These are phyloP conservation scores for Bubo bubo DNA, from an alignment of 2,113 vertebrate species.

Conservation along the genomic window DNA sequence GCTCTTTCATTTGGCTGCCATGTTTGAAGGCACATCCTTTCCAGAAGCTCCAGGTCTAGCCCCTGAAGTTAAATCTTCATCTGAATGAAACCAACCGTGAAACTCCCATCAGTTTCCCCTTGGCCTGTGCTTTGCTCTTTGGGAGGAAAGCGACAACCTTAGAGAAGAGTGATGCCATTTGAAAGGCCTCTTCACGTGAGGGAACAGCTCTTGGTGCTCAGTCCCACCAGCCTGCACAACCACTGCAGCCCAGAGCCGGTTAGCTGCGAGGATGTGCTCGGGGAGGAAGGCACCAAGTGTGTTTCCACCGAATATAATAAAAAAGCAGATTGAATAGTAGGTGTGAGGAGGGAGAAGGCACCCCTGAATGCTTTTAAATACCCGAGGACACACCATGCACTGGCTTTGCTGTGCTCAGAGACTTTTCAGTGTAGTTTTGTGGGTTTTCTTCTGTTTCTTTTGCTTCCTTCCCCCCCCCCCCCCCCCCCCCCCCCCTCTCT, in stretches of 20 bases:
- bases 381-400: accelerated
- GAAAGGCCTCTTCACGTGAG: not conserved
- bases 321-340: not conserved
- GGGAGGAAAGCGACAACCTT: not conserved
- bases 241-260: not conserved
- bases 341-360: not conserved
- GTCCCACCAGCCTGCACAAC: not conserved
- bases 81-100: not conserved
- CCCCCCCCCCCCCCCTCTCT: no score
- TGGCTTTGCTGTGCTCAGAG: not conserved
- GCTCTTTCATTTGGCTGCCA: accelerated
- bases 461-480: not conserved
- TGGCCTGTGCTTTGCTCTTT: not conserved
- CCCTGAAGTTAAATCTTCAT: not conserved
- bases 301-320: not conserved
- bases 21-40: not conserved
- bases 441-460: conserved; percentile 47
- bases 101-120: not conserved
- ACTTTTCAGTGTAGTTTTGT: not conserved
- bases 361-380: not conserved
- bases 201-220: not conserved
- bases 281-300: not conserved
- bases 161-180: no score
- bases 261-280: not conserved
- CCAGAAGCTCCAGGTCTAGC: not conserved